Evolutionary conservation across 2,888 invertebrate genomes (phyloP), one percentile per base, ranked within the genome.

Genomic region (Lithophane leautieri): DNA sequence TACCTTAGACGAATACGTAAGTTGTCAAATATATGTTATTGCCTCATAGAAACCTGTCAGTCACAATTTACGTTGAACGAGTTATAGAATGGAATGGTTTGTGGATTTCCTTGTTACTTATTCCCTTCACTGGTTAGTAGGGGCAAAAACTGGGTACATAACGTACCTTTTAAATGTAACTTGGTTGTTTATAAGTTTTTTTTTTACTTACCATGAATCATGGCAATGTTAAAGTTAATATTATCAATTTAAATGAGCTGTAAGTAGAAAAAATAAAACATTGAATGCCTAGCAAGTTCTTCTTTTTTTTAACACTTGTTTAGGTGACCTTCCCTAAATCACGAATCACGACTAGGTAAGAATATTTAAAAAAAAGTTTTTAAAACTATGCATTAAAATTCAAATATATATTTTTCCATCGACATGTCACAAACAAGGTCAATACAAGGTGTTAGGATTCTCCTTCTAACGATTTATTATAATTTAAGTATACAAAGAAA

Each of bases 91-190:
- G 61, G 65, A 78, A 82, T 78, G 78, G 67, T 82, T 3, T 50
- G 65, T 69, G 77, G 73, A 77, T 82, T 84, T 82, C 82, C 82
- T 72, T 50, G 66, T 75, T 69, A 67, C 69, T 12, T 12, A 69
- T 79, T 82, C 79, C 79, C 76, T 72, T 80, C 8, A 56, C n/a
- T 60, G 12, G 58, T 12, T 11, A 0, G 6, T 63, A 47, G 14
- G 22, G 9, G 54, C 44, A 79, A 81, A 81, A 82, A 66, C 52
- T 62, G 60, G 28, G 16, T 60, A 47, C 4, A 4, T 40, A 28
- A 25, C 11, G 0, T 28, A 65, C 40, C 12, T 7, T 25, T 34
- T 65, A 19, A 28, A 56, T n/a, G n/a, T 52, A 9, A 1, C n/a
- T 19, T 22, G 22, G 9, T 22, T 34, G n/a, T 16, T 56, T 14